Evolutionary conservation across 2,888 invertebrate species (phyloP).

Genomic region (Rhagonycha lutea): DNA sequence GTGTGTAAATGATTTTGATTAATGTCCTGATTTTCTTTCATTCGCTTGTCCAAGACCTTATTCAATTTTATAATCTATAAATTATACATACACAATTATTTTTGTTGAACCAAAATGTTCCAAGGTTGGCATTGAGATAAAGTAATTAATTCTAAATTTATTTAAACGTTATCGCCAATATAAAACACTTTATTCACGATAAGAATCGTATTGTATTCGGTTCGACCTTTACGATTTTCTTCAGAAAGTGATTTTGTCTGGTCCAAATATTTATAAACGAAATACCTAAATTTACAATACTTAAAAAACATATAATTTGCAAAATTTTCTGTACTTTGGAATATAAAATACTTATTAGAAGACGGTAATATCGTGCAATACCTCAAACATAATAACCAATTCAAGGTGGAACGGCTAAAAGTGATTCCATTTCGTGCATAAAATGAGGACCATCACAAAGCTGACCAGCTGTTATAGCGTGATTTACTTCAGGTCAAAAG

Average conservation of each 20-base stretch:
- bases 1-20: neutral
- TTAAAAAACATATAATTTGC: neutral
- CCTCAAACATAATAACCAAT: constrained; percentile 20
- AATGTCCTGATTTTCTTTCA: neutral
- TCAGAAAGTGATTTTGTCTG: neutral
- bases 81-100: neutral
- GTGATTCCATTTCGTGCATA: constrained; percentile 5
- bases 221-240: neutral
- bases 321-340: neutral
- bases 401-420: constrained; percentile 17
- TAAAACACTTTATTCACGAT: neutral
- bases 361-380: constrained; percentile 20
- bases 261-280: neutral
- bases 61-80: neutral
- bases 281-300: neutral
- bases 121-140: neutral
- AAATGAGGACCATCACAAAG: constrained; percentile 18
- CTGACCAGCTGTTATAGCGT: constrained; percentile 34
- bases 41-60: neutral
- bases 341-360: constrained; percentile 12
- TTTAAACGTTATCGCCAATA: neutral
- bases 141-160: neutral
- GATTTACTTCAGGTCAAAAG: constrained; percentile 34
- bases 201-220: neutral
- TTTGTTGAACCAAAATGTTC: neutral